Evolutionary conservation across 2,888 invertebrate species (phyloP), one percentile per base, ranked within the genome.

Genomic region (Drosophila neonasuta): DNA sequence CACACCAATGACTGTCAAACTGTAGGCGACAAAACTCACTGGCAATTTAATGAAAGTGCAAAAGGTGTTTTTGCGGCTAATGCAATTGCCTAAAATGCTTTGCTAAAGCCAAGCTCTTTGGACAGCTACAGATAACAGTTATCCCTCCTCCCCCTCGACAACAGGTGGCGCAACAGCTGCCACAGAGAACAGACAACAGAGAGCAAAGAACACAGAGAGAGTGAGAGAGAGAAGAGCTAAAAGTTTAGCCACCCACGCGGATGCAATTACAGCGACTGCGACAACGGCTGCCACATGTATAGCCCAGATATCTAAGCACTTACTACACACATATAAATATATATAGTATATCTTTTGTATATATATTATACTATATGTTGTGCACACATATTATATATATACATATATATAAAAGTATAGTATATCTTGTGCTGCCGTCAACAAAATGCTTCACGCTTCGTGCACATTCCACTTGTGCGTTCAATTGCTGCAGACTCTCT

Each of bases 381-480:
- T 24, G 24, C 24, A 6, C 24, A 24, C 24, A n/a, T n/a, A 5
- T 54, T 9, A 13, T 48, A 32, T 54, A 15, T 57, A 13, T 17
- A 17, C 17, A 13, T 20, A 20, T 36, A 9, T 15, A 9, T 9
- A 9, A 24, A 24, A 24, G 24, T 49, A 13, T 44, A n/a, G 17
- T 30, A 32, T 34, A 32, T 58, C 48, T 39, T 24, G 42, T 39
- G 69, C 20, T 71, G 52, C n/a, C 61, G 34, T 65, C 62, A 70
- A 70, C 69, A 69, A 58, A 74, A 70, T 70, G 74, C 71, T 74
- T 74, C 63, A 83, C 69, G 79, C 81, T 70, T 73, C 68, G 66
- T 80, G 79, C 72, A 75, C 73, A 80, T 75, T 80, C 73, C 80
- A 83, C 71, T 78, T 78, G 71, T 71, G 62, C 73, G 79, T 73